Conservation (phyloP, 2,113 vertebrate species). For the Psittacula cyanocephala region DNA sequence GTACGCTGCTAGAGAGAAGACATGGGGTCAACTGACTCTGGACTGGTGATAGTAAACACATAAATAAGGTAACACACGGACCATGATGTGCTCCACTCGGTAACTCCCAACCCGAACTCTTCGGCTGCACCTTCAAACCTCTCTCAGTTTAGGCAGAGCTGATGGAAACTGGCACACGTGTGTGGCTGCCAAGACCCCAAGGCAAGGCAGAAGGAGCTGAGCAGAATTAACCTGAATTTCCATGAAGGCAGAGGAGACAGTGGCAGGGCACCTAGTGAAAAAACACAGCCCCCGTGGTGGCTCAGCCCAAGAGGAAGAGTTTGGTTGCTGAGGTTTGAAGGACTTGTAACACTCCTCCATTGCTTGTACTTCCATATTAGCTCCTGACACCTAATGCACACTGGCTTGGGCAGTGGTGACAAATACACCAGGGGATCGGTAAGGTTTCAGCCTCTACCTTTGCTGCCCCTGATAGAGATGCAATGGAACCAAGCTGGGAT, state of each 20-base stretch:
- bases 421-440: not conserved
- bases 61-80: not conserved
- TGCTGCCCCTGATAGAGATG: not conserved
- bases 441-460: not conserved
- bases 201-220: not conserved
- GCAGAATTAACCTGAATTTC: not conserved
- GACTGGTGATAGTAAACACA: not conserved
- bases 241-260: not conserved
- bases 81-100: accelerated
- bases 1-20: not conserved
- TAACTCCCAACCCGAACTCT: not conserved
- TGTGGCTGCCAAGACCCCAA: not conserved
- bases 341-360: not conserved
- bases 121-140: not conserved
- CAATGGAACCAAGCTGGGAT: not conserved
- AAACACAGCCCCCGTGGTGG: accelerated
- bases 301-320: not conserved
- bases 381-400: not conserved
- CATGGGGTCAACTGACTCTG: accelerated
- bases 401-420: not conserved
- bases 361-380: not conserved
- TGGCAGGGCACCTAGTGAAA: not conserved
- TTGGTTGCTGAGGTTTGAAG: not conserved
- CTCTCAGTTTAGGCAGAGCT: not conserved
- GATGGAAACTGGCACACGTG: accelerated